Base-by-base conservation (phyloP, 2,113 vertebrate species). In the Proterorhinus semilunaris region DNA sequence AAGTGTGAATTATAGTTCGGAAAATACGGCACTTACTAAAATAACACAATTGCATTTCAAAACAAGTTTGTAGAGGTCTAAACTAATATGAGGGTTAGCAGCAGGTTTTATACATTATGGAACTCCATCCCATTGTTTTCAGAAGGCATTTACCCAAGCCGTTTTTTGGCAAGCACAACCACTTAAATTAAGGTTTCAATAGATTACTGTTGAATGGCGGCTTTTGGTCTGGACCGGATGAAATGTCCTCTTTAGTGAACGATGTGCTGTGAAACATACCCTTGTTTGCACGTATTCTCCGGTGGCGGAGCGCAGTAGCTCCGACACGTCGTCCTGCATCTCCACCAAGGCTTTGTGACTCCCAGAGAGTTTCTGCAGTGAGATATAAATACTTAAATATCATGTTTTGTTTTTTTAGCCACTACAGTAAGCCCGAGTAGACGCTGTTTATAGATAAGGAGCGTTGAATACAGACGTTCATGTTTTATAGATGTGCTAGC, bases 271-370 rank as follows among this genome's bases (percentile, higher is more conserved):
- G 27, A 16, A 55, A 70, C 88, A 86, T 89, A 99, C 97, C 95
- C 94, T 94, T 70, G 95, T 93, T 78, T 93, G 90, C 3, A 94
- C 93, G 17, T 94, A 87, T 49, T 99, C 96, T 79, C 84, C 87
- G 21, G 93, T 87, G 2, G 94, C 91, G 1, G 92, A 96, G 75
- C 75, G 93, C 85, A 98, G 91, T 48, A 99, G 94, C 48, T 97
- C 95, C 0, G 78, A 80, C 76, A 98, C 93, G 3, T 95, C 90
- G 12, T 97, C 97, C 74, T 99, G 98, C 96, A 99, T 98, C 90
- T 99, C 97, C 73, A 99, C 96, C 81, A 99, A 86, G 0, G 96
- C 96, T 89, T 99, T 99, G 91, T 99, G 96, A 83, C 97, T 95
- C 74, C 94, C 94, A 0, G 98, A 99, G 88, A 99, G 93, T 85